Conservation (phyloP, 2,888 invertebrate genomes). For the Diplolepis rosae region DNA sequence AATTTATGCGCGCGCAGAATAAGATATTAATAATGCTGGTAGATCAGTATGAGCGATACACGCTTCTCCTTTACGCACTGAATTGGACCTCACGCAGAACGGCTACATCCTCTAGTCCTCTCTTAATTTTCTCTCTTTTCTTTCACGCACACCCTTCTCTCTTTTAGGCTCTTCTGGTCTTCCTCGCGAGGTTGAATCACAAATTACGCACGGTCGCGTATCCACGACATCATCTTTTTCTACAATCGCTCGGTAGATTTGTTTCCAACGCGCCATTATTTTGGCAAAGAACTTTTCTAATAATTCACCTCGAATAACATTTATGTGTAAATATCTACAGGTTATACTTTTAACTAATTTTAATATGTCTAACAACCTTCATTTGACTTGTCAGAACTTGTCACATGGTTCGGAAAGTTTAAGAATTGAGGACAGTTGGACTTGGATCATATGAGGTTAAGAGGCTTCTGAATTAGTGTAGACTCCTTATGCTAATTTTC, state of each 20-base stretch:
- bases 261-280: conserved; percentile 50
- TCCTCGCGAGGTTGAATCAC: conserved; percentile 50
- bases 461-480: conserved; percentile 23
- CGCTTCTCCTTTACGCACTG: conserved; percentile 49
- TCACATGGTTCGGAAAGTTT: neutral
- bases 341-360: neutral
- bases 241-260: conserved; percentile 41
- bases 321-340: neutral
- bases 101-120: conserved; percentile 31
- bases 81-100: conserved; percentile 52
- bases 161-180: conserved; percentile 40
- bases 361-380: neutral
- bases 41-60: conserved; percentile 57
- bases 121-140: conserved; percentile 15
- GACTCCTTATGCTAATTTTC: neutral
- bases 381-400: conserved; percentile 2
- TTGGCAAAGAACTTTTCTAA: conserved; percentile 51
- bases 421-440: neutral
- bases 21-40: conserved; percentile 60
- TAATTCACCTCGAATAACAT: conserved; percentile 33
- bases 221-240: conserved; percentile 53
- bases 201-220: conserved; percentile 55
- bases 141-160: conserved; percentile 30
- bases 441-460: conserved; percentile 9
- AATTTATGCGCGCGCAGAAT: conserved; percentile 57